Evolutionary conservation across 2,888 invertebrate genomes (phyloP), one percentile per base, ranked within the genome.

Genomic region (Sussaba pulchella): DNA sequence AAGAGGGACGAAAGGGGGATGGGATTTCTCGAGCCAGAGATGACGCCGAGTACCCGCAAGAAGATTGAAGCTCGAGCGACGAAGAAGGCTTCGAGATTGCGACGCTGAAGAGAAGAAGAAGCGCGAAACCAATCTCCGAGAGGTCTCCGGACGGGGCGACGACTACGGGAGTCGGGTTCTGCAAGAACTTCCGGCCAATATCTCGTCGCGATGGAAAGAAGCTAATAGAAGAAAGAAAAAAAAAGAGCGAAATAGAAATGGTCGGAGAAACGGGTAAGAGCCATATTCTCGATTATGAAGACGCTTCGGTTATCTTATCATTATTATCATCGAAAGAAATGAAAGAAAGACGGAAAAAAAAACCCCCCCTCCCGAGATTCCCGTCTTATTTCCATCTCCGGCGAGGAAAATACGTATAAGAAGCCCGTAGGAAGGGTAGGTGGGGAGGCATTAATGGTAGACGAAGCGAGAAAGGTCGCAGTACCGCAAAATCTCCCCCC

Each of bases 401-500:
- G 14, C 63, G 43, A 50, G 59, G 47, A 31, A 31, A 64, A n/a
- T n/a, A n/a, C n/a, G n/a, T 54, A 61, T 52, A 67, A 67, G 61
- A 75, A 79, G 64, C 59, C 31, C 24, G 8, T 19, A 19, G n/a
- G 12, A 14, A 24, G 52, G 21, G 39, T 36, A 12, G 31, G 52
- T 41, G 41, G 6, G 54, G 31, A 45, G 31, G 72, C 72, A 72
- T 72, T 72, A 69, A 67, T 67, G 69, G 72, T 14, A 69, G 57
- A 72, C 43, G 71, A 73, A 70, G 72, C 81, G 81, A 81, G 73
- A 81, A 81, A 81, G 81, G 81, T 81, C 81, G 81, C 77, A 67
- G 81, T 81, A 81, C 77, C 77, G 81, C 81, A 81, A 81, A 81
- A 81, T 81, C 69, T 64, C 64, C 81, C 72, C 64, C 71, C 70